Evolutionary conservation across 2,113 vertebrate species (phyloP), one percentile per base, ranked within the genome.

Genomic region (Cheilinus undulatus): DNA sequence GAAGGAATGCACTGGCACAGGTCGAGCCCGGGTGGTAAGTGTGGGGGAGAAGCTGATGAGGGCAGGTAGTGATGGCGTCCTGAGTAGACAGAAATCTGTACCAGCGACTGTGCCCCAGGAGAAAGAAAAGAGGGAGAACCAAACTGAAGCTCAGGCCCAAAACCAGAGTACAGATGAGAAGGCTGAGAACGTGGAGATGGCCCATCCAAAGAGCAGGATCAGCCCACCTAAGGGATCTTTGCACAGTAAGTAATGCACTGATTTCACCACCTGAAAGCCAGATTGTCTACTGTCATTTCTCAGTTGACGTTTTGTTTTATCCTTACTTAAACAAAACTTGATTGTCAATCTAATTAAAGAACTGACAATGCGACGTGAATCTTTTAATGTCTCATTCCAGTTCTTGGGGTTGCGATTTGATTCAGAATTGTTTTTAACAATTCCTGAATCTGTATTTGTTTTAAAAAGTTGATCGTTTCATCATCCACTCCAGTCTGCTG

Each of bases 41-140:
- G 92, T 94, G 89, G 94, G 94, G 36, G 96, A 97, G 88, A 98
- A 97, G 92, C 94, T 95, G 83, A 90, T 93, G 92, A 94, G 91
- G 88, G 94, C 94, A 63, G 96, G 93, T 84, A 95, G 93, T 0
- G 95, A 97, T 76, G 92, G 94, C 27, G 92, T 88, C 86, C 89
- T 94, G 78, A 91, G 76, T 69, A 94, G 88, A 68, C 91, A 93
- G 73, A 95, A 92, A 90, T 91, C 94, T 75, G 70, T 93, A 61
- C 23, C 64, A 0, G 76, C 64, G 1, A 54, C 72, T 4, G 42
- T 26, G 64, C 17, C 54, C 1, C 83, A 56, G 62, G 80, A 86
- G 28, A 88, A 88, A 67, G 49, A 27, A 17, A 74, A 78, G 56
- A 69, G 46, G 8, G 66, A 88, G 54, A 67, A 20, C 23, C 82